A percentile compares a stretch with the other conserved stretches of the same genome.
phyloP scores from a whole-genome alignment of 2,797 vertebrate species.

The Lithobates pipiens region DNA sequence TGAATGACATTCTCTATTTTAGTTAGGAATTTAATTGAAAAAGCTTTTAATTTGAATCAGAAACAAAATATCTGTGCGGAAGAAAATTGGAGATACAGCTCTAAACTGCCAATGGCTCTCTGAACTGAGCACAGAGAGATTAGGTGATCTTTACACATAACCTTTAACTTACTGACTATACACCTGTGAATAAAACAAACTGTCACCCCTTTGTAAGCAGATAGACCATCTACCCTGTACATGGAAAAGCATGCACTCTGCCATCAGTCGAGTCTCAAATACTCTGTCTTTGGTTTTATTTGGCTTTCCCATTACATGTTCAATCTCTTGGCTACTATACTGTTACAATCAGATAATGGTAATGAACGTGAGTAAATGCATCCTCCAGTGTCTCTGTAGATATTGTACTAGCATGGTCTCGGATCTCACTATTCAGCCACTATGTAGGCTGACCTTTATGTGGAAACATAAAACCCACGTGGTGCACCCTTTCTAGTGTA shows the following conservation, averaged over 20 bases:
- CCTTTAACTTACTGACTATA: constrained; percentile 3
- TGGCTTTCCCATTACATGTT: constrained; percentile 69
- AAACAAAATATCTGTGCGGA: background rate
- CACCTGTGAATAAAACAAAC: constrained; percentile 38
- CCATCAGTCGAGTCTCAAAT: constrained; percentile 66
- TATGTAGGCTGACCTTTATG: constrained; percentile 86
- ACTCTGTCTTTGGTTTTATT: constrained; percentile 56
- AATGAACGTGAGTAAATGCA: constrained; percentile 76
- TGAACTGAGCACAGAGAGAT: background rate
- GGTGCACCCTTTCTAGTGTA: constrained; percentile 87
- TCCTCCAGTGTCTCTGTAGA: constrained; percentile 71
- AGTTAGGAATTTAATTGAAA: no score
- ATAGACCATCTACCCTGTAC: constrained; percentile 40
- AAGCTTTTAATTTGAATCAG: background rate
- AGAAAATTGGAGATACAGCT: background rate
- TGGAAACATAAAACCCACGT: constrained; percentile 87
- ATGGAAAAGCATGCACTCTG: constrained; percentile 47
- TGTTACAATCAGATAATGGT: constrained; percentile 76
- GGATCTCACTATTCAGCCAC: constrained; percentile 82
- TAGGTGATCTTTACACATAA: constrained; percentile 22
- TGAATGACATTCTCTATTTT: no score
- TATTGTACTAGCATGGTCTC: constrained; percentile 77
- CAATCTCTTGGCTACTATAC: constrained; percentile 68
- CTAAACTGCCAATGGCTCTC: background rate
- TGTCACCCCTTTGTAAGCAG: constrained; percentile 49